Evolutionary conservation across 2,797 vertebrate genomes (phyloP).

Genomic region (Eleutherodactylus coqui): DNA sequence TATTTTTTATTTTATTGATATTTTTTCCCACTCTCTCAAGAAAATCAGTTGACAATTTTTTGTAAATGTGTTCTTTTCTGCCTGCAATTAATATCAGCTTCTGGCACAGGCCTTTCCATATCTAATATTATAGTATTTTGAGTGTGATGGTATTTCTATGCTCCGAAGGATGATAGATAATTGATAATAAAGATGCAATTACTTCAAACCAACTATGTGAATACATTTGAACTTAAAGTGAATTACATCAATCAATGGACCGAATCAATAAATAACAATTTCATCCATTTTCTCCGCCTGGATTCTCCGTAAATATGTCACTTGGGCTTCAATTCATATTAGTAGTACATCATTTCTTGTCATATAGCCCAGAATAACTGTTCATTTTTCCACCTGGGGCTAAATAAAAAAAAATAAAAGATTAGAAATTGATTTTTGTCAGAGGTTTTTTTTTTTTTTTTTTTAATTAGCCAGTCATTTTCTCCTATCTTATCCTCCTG

Average conservation of each 20-base stretch:
- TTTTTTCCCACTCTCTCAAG: background rate
- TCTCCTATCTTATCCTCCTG: constrained; percentile 25
- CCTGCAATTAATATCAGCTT: background rate
- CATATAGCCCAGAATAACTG: constrained; percentile 26
- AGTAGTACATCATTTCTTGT: constrained; percentile 48
- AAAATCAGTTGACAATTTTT: background rate
- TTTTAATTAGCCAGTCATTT: constrained; percentile 19
- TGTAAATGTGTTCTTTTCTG: background rate
- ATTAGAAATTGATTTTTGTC: constrained; percentile 37
- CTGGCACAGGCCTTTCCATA: background rate
- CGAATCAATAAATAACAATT: constrained; percentile 54
- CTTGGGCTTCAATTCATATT: constrained; percentile 19
- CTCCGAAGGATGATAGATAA: constrained; percentile 32
- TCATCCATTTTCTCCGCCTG: constrained; percentile 48
- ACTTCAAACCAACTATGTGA: constrained; percentile 40
- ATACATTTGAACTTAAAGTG: constrained; percentile 25
- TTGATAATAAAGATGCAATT: constrained; percentile 42
- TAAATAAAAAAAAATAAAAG: constrained; percentile 40
- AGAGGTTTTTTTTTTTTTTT: too few species aligned
- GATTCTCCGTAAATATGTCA: constrained; percentile 42
- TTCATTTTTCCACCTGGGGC: background rate
- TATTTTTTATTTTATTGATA: background rate
- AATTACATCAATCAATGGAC: constrained; percentile 47
- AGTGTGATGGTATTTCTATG: background rate
- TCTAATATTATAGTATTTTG: background rate